Conservation (phyloP, 2,113 vertebrate species). For the Gavialis gangeticus region DNA sequence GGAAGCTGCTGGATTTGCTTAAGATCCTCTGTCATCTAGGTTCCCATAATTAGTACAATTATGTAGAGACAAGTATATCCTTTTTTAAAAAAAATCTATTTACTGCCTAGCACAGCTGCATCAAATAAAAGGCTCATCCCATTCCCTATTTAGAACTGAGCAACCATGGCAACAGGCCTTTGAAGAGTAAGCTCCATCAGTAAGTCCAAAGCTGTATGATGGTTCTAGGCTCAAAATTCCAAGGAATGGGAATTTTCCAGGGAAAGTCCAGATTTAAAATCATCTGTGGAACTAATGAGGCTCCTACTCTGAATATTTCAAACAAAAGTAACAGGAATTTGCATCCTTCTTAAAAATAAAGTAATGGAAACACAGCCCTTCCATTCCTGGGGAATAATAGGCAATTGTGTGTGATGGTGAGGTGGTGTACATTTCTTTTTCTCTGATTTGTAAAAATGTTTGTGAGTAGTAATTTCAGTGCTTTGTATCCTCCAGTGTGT, state of each 20-base stretch:
- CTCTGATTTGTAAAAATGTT: not conserved
- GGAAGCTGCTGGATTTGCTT: not conserved
- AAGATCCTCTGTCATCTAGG: not conserved
- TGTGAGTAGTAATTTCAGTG: not conserved
- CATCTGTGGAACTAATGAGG: rapidly evolving
- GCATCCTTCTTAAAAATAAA: not conserved
- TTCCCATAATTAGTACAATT: not conserved
- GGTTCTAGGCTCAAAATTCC: not conserved
- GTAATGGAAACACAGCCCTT: not conserved
- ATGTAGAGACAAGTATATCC: rapidly evolving
- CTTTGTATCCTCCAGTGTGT: not conserved
- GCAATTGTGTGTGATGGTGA: rapidly evolving
- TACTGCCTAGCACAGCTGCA: not conserved
- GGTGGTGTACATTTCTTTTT: not conserved
- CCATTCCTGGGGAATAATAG: rapidly evolving
- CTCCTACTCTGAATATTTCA: not conserved
- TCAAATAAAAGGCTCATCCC: not conserved
- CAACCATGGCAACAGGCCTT: rapidly evolving
- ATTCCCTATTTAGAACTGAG: not conserved
- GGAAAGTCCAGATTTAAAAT: not conserved
- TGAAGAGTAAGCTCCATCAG: not conserved
- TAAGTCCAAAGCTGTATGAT: not conserved
- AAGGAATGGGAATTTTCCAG: rapidly evolving
- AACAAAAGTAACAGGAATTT: not conserved
- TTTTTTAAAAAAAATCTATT: not conserved